Base-by-base conservation (phyloP, 2,113 vertebrate species). In the Prochilodus magdalenae region DNA sequence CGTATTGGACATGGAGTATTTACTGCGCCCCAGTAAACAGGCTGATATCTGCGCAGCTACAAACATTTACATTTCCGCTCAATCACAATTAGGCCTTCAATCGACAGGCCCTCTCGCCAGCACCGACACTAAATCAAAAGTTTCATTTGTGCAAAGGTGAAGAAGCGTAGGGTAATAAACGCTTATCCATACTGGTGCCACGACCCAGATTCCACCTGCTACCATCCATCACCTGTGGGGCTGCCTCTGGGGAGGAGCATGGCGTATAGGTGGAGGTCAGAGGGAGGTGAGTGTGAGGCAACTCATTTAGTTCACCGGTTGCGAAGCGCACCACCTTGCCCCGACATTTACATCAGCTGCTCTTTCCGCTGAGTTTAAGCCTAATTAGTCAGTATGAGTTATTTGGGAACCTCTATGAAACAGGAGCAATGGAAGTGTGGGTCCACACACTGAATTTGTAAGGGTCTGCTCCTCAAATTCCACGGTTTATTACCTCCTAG, bases 201-300 rank as follows among this genome's bases (percentile, higher is more conserved):
- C 78, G 83, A 74, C 79, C 79, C 69, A 72, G 73, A 78, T 70
- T 77, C 73, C 60, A 67, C 69, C 69, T 62, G 57, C 70, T 27
- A 30, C 40, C 79, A 74, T 81, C 79, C 69, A 67, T 81, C 69
- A 77, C 40, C 73, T 72, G 77, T 36, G 75, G 77, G 33, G 51
- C 75, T 77, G 63, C 71, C 66, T 55, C 10, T 15, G 63, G 33
- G 26, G 47, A 72, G 59, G 49, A 16, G 79, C 22, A 22, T 59
- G 53, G 30, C 3, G 33, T 20, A 60, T 69, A 49, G 55, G 51
- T 66, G 70, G 53, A 78, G 79, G 79, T 78, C 84, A 82, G 27
- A 59, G 62, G 15, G 79, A 82, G 70, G 84, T 30, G 79, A 82
- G 51, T 16, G 24, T 67, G 53, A 74, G 36, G 57, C 55, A 57